Evolutionary conservation across 2,888 invertebrate genomes (phyloP), one percentile per base, ranked within the genome.

Genomic region (Drosophila melanosoma): DNA sequence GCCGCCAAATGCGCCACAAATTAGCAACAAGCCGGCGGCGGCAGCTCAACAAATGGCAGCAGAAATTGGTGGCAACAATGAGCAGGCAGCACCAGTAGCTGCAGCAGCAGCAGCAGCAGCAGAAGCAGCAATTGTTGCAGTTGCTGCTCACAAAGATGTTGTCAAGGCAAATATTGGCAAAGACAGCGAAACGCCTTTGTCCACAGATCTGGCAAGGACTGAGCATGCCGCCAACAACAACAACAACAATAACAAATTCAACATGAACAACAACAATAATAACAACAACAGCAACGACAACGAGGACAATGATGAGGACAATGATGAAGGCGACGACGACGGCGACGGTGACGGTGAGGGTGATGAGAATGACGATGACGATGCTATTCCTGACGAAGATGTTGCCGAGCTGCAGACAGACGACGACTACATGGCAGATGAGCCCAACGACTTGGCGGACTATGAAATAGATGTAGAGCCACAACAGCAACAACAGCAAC

Each of bases 1-100:
- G 72, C 89, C 90, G 53, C 91, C 91, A 63, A 91, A 90, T 86
- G 82, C 89, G 60, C 92, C 91, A 57, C 74, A 90, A 91, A 91
- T 91, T 78, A 91, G 83, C 79, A 91, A 86, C 79, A 85, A 85
- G 79, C 90, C 90, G 42, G 82, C 82, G 69, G 79, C 68, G 66
- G 75, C 76, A 72, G 67, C 74, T 61, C 76, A 84, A 68, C 76
- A 76, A 75, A 69, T 77, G 74, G 71, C 75, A 60, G 72, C 73
- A 61, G 74, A 80, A 90, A 81, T 82, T 82, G 87, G 89, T 62
- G 69, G 63, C 71, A 87, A 74, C 74, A 83, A 87, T 71, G 69
- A 72, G 56, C 79, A 74, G 71, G 62, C 62, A 63, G 59, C 57
- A 52, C 51, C 54, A 40, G 65, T 54, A 42, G 49, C 56, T 33